Base-by-base conservation (phyloP, 1,140 invertebrate genomes). In the Neoseiulus cucumeris region DNA sequence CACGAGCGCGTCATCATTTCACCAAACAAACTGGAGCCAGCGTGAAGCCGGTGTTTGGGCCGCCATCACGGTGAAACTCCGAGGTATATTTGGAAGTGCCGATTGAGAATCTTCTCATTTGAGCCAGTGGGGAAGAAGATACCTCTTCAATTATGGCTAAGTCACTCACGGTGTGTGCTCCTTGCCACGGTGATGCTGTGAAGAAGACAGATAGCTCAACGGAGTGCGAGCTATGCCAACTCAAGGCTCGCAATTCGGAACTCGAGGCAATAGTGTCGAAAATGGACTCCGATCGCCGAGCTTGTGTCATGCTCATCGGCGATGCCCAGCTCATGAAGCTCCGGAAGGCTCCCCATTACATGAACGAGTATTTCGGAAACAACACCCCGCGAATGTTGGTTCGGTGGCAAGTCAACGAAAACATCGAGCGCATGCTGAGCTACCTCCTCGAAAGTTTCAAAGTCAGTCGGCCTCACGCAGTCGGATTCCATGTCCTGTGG, bases 401-500 rank as follows among this genome's bases (percentile, higher is more conserved):
- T 2, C 51, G 51, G 14, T 59, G 51, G 51, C 51, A 59, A 33
- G 51, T 33, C 22, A 33, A 33, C 22, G 25, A 59, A 2, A 33
- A 33, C 51, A 17, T 59, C 25, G 51, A 59, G 14, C 25, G 51
- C 22, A 59, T 59, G 51, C 51, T 59, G 12, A 25, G 1, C n/a
- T 59, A 59, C 33, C 22, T 59, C 12, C 51, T 59, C 14, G 51
- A 59, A 25, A 33, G 51, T 33, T 25, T 29, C 22, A 59, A 59
- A 33, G 33, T 39, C 4, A 39, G 33, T 9, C 33, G 33, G 9
- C 33, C 33, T 4, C 33, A 39, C 9, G 51, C 51, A 6, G 51
- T 29, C 14, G 51, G 51, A 25, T 59, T 59, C 51, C 51, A 59
- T 25, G 51, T 59, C 6, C 51, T 59, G 17, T 59, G 51, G 51